Conservation (phyloP, 2,113 vertebrate genomes). For the Catharus minimus region DNA sequence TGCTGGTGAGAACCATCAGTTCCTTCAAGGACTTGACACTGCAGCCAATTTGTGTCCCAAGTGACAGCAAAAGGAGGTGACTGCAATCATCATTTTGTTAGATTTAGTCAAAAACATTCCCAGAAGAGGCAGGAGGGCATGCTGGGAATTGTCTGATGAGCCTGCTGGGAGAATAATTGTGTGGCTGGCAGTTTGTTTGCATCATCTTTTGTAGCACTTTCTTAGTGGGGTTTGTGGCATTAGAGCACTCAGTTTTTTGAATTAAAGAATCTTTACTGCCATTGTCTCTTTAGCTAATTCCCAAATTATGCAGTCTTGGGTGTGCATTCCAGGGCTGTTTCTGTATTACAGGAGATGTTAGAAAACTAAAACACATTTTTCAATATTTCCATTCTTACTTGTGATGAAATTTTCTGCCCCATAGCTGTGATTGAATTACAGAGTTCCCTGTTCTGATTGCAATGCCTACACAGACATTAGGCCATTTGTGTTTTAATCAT, state of each 20-base stretch:
- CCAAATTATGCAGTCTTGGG: neutral
- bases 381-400: neutral
- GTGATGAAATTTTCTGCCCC: neutral
- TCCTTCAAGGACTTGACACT: conserved; percentile 1
- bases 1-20: neutral
- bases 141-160: conserved; percentile 17
- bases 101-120: conserved; percentile 12
- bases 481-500: neutral
- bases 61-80: neutral
- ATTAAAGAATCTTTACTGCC: neutral
- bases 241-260: neutral
- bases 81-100: neutral
- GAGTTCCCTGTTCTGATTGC: neutral
- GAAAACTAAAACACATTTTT: neutral
- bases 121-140: neutral
- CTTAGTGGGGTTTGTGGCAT: neutral
- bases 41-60: neutral
- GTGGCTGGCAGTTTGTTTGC: neutral
- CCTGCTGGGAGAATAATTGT: conserved; percentile 29
- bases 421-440: neutral
- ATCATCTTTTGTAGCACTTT: neutral
- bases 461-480: neutral
- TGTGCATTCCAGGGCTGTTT: neutral
- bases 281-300: neutral
- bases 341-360: neutral